Percentiles rank a stretch among this genome's conserved stretches.
phyloP scores from a whole-genome alignment of 2,113 vertebrate genomes.

The Patagioenas fasciata region DNA sequence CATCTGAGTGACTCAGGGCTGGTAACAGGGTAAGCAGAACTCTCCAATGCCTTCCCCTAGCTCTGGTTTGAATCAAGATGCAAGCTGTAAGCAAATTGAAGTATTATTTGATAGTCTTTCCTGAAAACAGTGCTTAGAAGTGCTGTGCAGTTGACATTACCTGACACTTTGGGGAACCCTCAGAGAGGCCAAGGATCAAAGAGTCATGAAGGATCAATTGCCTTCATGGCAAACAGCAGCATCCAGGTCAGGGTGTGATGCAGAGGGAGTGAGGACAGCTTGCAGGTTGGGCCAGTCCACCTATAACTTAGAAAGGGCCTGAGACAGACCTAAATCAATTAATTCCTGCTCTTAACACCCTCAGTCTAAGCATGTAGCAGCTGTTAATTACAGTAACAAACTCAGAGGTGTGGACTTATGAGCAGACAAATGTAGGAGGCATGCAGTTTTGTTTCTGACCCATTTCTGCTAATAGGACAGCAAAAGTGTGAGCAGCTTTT shows the following conservation, averaged over 20 bases:
- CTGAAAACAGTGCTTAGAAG: neutral
- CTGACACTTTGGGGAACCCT: neutral
- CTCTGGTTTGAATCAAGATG: neutral
- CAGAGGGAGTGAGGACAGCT: neutral
- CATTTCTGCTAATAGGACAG: neutral
- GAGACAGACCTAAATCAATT: neutral
- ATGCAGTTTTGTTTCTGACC: neutral
- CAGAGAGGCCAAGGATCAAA: neutral
- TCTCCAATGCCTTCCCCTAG: neutral
- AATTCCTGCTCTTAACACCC: neutral
- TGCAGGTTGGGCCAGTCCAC: neutral
- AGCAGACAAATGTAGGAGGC: neutral
- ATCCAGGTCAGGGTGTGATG: neutral
- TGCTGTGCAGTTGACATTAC: neutral
- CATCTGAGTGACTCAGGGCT: neutral
- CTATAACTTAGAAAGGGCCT: neutral
- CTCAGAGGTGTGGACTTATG: neutral
- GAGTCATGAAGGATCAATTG: neutral
- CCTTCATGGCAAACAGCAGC: neutral
- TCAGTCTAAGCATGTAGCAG: neutral
- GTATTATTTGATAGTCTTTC: neutral
- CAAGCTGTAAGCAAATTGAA: neutral
- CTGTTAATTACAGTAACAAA: neutral
- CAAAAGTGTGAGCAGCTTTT: neutral
- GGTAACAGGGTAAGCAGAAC: neutral